These are phyloP conservation scores for Cepaea nemoralis DNA, from an alignment of 1,140 invertebrate species.

Conservation along the genomic window DNA sequence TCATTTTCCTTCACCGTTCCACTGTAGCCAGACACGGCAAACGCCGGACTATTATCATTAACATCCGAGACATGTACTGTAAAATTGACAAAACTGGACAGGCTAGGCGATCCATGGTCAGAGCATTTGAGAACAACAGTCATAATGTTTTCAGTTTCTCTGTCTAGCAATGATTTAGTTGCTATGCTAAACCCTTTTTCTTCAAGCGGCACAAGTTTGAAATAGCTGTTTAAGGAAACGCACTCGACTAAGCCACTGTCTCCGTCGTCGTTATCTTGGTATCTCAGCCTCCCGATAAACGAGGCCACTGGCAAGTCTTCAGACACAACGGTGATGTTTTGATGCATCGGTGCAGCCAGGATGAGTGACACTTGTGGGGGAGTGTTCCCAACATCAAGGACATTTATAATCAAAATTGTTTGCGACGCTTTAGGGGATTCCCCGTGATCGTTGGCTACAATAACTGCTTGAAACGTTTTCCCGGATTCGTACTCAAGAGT, in stretches of 20 bases:
- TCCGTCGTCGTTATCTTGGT: constrained; percentile 88
- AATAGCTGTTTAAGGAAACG: constrained; percentile 61
- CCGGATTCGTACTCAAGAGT: constrained; percentile 39
- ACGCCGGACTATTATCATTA: constrained; percentile 56
- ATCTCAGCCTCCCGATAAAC: constrained; percentile 86
- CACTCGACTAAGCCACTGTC: constrained; percentile 81
- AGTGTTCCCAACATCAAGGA: constrained; percentile 42
- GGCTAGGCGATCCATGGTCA: constrained; percentile 76
- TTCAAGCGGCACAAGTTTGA: constrained; percentile 28
- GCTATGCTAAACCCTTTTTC: constrained; percentile 56
- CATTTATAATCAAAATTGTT: constrained; percentile 23
- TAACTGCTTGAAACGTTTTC: constrained; percentile 41
- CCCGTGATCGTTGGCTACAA: constrained; percentile 46
- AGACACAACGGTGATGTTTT: constrained; percentile 77
- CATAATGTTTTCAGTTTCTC: constrained; percentile 86
- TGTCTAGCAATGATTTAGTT: constrained; percentile 78
- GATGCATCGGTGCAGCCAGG: constrained; percentile 23
- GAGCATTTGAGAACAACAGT: constrained; percentile 87
- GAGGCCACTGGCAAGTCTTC: constrained; percentile 91
- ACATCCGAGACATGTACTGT: constrained; percentile 54
- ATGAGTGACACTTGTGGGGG: constrained; percentile 33
- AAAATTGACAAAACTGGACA: constrained; percentile 55
- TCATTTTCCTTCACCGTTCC: constrained; percentile 48
- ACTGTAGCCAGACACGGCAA: constrained; percentile 46
- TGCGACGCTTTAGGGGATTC: constrained; percentile 28